phyloP scores from a whole-genome alignment of 1,140 invertebrate species.

The Leptopilina boulardi region DNA sequence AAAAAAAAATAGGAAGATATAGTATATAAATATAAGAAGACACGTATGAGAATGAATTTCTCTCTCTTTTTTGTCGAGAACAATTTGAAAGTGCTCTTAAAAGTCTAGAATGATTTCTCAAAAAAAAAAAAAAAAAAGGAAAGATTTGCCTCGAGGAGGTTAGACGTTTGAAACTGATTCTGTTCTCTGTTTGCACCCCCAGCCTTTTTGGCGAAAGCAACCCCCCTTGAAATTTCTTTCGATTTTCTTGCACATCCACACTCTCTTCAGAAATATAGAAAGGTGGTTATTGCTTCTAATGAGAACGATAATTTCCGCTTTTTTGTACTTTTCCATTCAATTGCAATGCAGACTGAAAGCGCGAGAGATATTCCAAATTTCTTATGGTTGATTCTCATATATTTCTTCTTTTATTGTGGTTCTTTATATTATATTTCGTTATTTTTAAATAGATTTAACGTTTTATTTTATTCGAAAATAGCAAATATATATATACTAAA shows the following conservation, averaged over 20 bases:
- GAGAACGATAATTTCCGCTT: conserved; percentile 31
- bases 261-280: conserved; percentile 9
- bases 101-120: conserved; percentile 3
- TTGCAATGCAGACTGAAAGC: neutral
- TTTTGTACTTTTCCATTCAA: conserved; percentile 22
- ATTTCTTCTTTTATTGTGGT: neutral
- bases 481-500: too few species aligned
- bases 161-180: conserved; percentile 30
- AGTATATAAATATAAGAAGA: neutral
- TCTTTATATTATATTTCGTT: neutral
- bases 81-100: conserved; percentile 31
- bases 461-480: neutral
- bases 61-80: neutral
- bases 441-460: neutral
- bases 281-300: conserved; percentile 21
- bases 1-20: neutral
- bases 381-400: neutral
- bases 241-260: conserved; percentile 21
- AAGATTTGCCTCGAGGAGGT: conserved; percentile 15
- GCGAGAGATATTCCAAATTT: neutral
- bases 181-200: conserved; percentile 15
- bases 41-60: neutral
- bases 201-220: conserved; percentile 11
- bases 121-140: neutral
- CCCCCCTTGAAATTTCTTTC: conserved; percentile 17